Conservation (phyloP, 2,888 invertebrate genomes). For the Acleris holmiana region DNA sequence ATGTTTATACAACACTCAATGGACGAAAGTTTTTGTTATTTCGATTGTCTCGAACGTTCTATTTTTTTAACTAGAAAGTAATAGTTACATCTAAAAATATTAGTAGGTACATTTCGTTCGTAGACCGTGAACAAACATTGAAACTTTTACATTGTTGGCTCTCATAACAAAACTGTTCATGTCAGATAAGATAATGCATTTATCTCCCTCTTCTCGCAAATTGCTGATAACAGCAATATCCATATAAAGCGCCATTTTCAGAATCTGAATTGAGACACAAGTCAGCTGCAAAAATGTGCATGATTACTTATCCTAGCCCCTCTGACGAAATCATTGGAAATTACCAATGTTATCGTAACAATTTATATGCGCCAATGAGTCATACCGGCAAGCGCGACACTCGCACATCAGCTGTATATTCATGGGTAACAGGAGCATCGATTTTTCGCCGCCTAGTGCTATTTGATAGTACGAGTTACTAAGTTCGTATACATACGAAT, state of each 20-base stretch:
- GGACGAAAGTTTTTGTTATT: background rate
- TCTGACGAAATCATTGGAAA: background rate
- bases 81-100: background rate
- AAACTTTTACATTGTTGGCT: conserved; percentile 35
- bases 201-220: conserved; percentile 26
- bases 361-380: background rate
- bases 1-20: background rate
- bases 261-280: background rate
- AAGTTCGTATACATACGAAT: background rate
- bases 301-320: background rate
- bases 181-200: conserved; percentile 34
- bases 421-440: conserved; percentile 13
- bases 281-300: background rate
- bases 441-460: conserved; percentile 13
- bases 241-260: conserved; percentile 5
- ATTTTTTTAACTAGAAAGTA: background rate
- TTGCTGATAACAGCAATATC: conserved; percentile 23
- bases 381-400: conserved; percentile 3
- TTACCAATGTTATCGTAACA: conserved; percentile 3
- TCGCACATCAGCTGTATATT: conserved; percentile 14
- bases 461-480: background rate
- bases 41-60: background rate
- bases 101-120: conserved; percentile 1
- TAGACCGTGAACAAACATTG: conserved; percentile 2
- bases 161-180: conserved; percentile 6